Evolutionary conservation across 1,140 invertebrate species (phyloP).

Genomic region (Tetranychus urticae): DNA sequence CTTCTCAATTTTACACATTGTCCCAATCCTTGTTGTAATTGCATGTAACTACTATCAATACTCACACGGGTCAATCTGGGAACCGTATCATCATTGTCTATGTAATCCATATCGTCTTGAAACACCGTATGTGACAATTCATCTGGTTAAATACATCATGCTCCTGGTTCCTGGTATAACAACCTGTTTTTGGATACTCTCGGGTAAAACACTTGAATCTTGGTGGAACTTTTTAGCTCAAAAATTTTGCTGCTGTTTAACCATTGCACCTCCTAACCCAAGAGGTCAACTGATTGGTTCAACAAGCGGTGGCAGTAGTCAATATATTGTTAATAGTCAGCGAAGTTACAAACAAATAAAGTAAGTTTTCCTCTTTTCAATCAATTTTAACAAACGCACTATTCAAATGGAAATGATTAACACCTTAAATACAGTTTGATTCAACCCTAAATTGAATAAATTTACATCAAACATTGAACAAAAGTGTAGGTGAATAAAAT

Average conservation of each 20-base stretch:
- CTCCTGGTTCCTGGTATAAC: slow-evolving; percentile 31
- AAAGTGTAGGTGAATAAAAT: too few species aligned
- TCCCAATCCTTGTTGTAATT: slow-evolving; percentile 22
- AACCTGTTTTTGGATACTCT: slow-evolving; percentile 36
- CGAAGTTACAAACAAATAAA: neutral
- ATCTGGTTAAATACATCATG: slow-evolving; percentile 31
- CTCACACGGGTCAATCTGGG: slow-evolving; percentile 32
- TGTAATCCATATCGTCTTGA: slow-evolving; percentile 1
- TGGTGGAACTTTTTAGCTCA: slow-evolving; percentile 31
- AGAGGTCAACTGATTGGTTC: neutral
- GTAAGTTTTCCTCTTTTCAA: neutral
- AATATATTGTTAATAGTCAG: neutral
- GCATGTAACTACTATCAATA: slow-evolving; percentile 24
- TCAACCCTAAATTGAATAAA: too few species aligned
- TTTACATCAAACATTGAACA: too few species aligned
- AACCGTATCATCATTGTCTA: slow-evolving; percentile 27
- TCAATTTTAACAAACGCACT: neutral
- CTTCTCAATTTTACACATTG: slow-evolving; percentile 26
- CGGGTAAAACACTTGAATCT: slow-evolving; percentile 35
- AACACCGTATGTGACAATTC: too few species aligned
- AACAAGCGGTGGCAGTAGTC: neutral
- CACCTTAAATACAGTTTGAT: too few species aligned
- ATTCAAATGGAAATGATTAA: too few species aligned
- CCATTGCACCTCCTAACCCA: neutral
- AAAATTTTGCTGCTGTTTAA: neutral